A percentile compares a stretch with the other conserved stretches of the same genome.
phyloP scores from a whole-genome alignment of 2,113 vertebrate species.

The Paralichthys olivaceus region DNA sequence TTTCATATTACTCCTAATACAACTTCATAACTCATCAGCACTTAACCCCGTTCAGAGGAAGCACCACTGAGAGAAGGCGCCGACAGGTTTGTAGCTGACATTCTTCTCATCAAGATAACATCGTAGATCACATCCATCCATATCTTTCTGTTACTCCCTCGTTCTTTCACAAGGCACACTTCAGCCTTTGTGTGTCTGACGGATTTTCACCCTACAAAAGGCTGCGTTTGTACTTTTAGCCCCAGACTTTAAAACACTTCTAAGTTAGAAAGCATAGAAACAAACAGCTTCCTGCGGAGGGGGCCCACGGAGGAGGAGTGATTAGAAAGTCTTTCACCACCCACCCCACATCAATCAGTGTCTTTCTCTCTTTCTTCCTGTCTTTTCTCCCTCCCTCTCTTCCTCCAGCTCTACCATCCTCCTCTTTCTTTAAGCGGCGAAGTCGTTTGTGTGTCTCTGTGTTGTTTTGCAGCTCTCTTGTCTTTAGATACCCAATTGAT shows the following conservation, averaged over 20 bases:
- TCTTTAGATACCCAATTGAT: constrained; percentile 70
- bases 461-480: constrained; percentile 56
- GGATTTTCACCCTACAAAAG: neutral
- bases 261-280: constrained; percentile 8
- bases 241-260: constrained; percentile 4
- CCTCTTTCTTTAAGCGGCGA: neutral
- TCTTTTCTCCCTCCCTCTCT: neutral
- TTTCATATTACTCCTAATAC: constrained; percentile 43
- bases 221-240: neutral
- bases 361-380: neutral
- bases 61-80: constrained; percentile 16
- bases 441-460: constrained; percentile 33
- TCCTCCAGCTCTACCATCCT: neutral
- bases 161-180: neutral
- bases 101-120: constrained; percentile 20
- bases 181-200: constrained; percentile 2
- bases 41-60: constrained; percentile 35
- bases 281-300: constrained; percentile 35
- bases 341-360: constrained; percentile 26
- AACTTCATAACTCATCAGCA: constrained; percentile 49
- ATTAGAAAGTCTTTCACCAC: constrained; percentile 28
- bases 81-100: constrained; percentile 33
- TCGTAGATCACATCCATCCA: neutral
- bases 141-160: neutral
- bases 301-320: constrained; percentile 1